Evolutionary conservation across 2,888 invertebrate genomes (phyloP), one percentile per base, ranked within the genome.

Genomic region (Stomorhina lunata): DNA sequence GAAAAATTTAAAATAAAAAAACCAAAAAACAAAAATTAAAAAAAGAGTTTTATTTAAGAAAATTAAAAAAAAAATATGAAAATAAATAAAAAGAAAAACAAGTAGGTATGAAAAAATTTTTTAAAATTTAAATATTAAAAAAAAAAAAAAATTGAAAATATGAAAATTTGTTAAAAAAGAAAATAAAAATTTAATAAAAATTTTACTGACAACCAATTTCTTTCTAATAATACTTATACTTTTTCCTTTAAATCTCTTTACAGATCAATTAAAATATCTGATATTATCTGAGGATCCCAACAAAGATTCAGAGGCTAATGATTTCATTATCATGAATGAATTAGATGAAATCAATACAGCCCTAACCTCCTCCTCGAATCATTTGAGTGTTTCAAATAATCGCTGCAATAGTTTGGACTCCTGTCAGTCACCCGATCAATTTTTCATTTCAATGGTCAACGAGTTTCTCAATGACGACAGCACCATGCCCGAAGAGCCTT

Each of bases 1-100:
- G 86, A 88, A 88, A 87, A 87, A 86, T 88, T 87, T 85, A 87
- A 88, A 89, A 87, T 86, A 88, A 85, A 86, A 76, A 87, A 86
- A 83, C 65, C 34, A 71, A 84, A 83, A 55, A 85, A 85, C 81
- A 81, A 84, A 75, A 53, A 77, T 80, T 78, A 84, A 66, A 82
- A 75, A 65, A 37, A 50, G 68, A 37, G 84, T 85, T 83, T 85
- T 81, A 85, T 85, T 85, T 66, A n/a, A 48, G 7, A 29, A 9
- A 12, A 50, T 15, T 29, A 9, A 45, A n/a, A 32, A 12, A 15
- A 20, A n/a, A 15, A 40, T 29, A 53, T 77, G 48, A 32, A 29
- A 25, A 50, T 50, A 45, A 61, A 55, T 9, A 15, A 50, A 27
- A 4, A 37, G 3, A 43, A 15, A 17, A 68, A 27, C 29, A 71